Percentiles rank a stretch among this genome's conserved stretches.
Conservation (phyloP, 2,797 vertebrate species). For the Dryobates pubescens region DNA sequence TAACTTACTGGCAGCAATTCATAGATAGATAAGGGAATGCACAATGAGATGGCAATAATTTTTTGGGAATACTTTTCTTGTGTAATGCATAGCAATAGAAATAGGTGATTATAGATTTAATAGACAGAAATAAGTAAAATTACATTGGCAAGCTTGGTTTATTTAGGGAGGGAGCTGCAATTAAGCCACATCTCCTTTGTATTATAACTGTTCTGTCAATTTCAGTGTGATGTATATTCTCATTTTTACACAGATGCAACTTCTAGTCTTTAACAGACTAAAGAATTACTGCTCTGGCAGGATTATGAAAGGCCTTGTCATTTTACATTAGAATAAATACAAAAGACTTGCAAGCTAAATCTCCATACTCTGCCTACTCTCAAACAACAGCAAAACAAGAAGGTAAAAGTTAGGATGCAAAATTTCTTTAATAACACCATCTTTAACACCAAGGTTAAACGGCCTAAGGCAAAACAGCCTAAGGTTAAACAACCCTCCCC, state of each 20-base stretch:
- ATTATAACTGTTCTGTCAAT: conserved; percentile 51
- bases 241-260: conserved; percentile 59
- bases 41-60: neutral
- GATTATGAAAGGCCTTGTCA: conserved; percentile 58
- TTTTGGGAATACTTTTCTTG: conserved; percentile 9
- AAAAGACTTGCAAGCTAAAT: conserved; percentile 31
- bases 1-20: neutral
- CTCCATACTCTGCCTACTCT: neutral
- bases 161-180: conserved; percentile 30
- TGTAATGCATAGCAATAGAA: conserved; percentile 24
- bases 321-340: conserved; percentile 51
- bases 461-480: no score
- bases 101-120: conserved; percentile 40
- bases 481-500: no score
- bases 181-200: conserved; percentile 51
- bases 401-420: neutral
- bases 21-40: neutral
- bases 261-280: conserved; percentile 62
- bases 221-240: conserved; percentile 64
- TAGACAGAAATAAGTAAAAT: conserved; percentile 66
- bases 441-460: no score
- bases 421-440: conserved; percentile 1
- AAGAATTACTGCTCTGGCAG: conserved; percentile 70
- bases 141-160: conserved; percentile 21
- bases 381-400: neutral